These are phyloP conservation scores for Geococcyx californianus DNA, from an alignment of 2,113 vertebrate species.

Conservation along the genomic window DNA sequence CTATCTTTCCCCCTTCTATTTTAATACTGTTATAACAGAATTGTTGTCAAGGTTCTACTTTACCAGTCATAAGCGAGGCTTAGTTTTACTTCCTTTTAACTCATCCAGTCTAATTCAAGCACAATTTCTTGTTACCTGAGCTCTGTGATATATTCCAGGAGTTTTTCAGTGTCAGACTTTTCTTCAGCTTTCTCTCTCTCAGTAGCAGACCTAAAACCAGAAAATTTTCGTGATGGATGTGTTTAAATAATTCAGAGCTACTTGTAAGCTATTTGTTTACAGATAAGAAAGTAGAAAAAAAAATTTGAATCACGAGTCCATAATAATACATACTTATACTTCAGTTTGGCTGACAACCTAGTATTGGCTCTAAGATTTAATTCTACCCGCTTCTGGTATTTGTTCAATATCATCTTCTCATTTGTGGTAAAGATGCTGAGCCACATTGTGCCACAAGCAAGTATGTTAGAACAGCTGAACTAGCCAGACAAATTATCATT, in stretches of 20 bases:
- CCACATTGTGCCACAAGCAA: background rate
- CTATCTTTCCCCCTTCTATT: accelerated
- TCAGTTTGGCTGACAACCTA: background rate
- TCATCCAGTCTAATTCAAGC: background rate
- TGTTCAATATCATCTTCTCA: background rate
- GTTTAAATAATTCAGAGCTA: background rate
- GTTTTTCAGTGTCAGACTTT: constrained; percentile 75
- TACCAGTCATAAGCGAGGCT: background rate
- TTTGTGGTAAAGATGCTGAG: background rate
- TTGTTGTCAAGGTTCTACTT: background rate
- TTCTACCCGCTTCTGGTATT: background rate
- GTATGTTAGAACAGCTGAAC: background rate
- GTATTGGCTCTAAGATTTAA: background rate
- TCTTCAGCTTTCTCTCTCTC: constrained; percentile 74
- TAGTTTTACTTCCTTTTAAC: background rate
- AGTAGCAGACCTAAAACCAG: constrained; percentile 58
- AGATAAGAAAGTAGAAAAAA: background rate
- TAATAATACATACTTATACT: background rate
- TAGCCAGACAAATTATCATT: background rate
- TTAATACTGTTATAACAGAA: background rate
- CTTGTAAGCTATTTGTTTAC: background rate
- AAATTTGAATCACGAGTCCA: background rate
- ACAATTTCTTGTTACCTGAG: constrained; percentile 74
- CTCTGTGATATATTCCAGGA: constrained; percentile 78
- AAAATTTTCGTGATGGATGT: background rate